Base-by-base conservation (phyloP, 2,888 invertebrate species). In the Meghimatium bilineatum region DNA sequence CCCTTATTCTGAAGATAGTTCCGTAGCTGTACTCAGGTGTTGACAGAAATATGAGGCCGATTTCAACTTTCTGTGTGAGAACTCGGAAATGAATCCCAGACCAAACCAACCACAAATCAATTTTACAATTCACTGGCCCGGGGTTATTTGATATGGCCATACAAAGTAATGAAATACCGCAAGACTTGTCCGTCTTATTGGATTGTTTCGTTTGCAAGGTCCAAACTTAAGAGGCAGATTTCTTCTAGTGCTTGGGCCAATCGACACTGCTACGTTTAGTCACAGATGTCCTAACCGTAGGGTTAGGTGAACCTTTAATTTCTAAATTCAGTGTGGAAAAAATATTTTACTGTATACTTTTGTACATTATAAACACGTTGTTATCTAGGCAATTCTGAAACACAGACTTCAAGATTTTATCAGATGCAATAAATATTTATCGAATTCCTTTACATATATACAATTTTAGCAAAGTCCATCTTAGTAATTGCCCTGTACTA, bases 121-220 rank as follows among this genome's bases (percentile, higher is more conserved):
- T 81, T 60, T 81, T 72, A 81, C 81, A 72, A 81, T 44, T 63
- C 81, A 72, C 29, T 23, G 44, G 38, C 60, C 63, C 8, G 20
- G 38, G 38, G 72, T 44, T 44, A 81, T 74, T 63, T 81, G 81
- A 81, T 81, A 72, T 72, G 81, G 74, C 71, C 60, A 34, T 81
- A 81, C 71, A 72, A 60, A 81, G 81, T 81, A 72, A 81, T 74
- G 81, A 81, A 63, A 81, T 60, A 81, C 81, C 74, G 63, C 38
- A 44, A 44, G 32, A 44, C 66, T 44, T 66, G 78, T 72, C 72
- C 36, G 72, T 44, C 72, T 72, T 72, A 72, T 72, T 78, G 67
- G 66, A 38, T 78, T 38, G 67, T 78, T 49, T 38, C 44, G 77
- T 77, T 77, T 77, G 12, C n/a, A 36, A 77, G 29, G 34, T 44